phyloP scores from a whole-genome alignment of 2,797 vertebrate species.

The Salarias fasciatus region DNA sequence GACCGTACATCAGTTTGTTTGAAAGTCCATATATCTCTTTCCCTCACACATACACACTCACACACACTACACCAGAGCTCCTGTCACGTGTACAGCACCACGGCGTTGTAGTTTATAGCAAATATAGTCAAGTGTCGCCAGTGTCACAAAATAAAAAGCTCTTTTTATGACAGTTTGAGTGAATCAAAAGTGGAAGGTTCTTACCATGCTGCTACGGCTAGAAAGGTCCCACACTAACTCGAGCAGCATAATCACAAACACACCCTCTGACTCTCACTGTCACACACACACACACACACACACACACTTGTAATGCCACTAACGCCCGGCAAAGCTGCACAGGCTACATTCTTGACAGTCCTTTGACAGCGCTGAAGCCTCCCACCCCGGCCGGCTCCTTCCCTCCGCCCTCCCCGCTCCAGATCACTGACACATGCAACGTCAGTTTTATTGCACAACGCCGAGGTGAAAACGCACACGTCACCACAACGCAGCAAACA shows the following conservation, averaged over 20 bases:
- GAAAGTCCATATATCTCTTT: too few species aligned
- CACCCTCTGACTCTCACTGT: conserved; percentile 35
- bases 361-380: conserved; percentile 56
- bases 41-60: too few species aligned
- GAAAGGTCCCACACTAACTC: conserved; percentile 51
- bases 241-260: conserved; percentile 49
- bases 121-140: background rate
- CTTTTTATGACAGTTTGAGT: conserved; percentile 17
- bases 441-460: conserved; percentile 28
- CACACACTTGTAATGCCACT: conserved; percentile 13
- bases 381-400: conserved; percentile 28
- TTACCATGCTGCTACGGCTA: conserved; percentile 74
- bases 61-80: conserved; percentile 1
- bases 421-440: conserved; percentile 30
- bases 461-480: background rate
- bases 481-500: background rate
- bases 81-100: too few species aligned
- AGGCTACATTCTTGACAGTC: conserved; percentile 75
- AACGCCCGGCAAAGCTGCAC: conserved; percentile 60
- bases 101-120: background rate
- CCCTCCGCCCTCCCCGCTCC: conserved; percentile 23
- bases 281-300: conserved; percentile 15
- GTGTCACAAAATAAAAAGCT: conserved; percentile 14
- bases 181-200: conserved; percentile 43
- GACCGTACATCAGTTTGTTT: too few species aligned